phyloP scores from a whole-genome alignment of 2,797 vertebrate species.

The Epinephelus awoara region DNA sequence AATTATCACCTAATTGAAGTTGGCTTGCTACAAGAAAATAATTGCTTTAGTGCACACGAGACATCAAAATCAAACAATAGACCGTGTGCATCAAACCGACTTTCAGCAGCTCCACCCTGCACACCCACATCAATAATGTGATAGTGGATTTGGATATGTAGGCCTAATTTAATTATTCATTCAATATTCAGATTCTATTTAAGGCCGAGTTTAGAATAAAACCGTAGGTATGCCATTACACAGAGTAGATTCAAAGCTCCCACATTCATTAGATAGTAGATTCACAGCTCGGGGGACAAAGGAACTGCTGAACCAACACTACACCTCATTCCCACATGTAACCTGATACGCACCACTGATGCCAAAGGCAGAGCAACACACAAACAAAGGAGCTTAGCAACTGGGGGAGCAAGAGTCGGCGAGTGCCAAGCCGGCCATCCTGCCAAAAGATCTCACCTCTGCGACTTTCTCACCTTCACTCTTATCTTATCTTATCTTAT shows the following conservation, averaged over 20 bases:
- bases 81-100: constrained; percentile 16
- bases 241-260: constrained; percentile 45
- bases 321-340: constrained; percentile 79
- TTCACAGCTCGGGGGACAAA: constrained; percentile 78
- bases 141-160: constrained; percentile 23
- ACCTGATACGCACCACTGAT: constrained; percentile 70
- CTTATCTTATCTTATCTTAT: constrained; percentile 78
- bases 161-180: constrained; percentile 47
- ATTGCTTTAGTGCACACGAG: constrained; percentile 31
- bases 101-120: constrained; percentile 19
- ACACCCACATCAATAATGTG: constrained; percentile 33
- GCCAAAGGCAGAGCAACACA: constrained; percentile 76
- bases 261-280: constrained; percentile 61
- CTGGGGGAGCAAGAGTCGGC: constrained; percentile 55
- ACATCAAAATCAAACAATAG: constrained; percentile 48
- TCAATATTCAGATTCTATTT: constrained; percentile 56
- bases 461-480: constrained; percentile 73
- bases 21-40: constrained; percentile 18
- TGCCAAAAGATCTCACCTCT: constrained; percentile 55
- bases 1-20: constrained; percentile 43
- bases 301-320: constrained; percentile 80
- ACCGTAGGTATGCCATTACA: constrained; percentile 56
- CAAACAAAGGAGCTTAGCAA: constrained; percentile 84
- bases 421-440: constrained; percentile 48
- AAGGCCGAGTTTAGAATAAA: constrained; percentile 47